These are phyloP conservation scores for Chamaea fasciata DNA, from an alignment of 2,113 vertebrate species.

Conservation along the genomic window DNA sequence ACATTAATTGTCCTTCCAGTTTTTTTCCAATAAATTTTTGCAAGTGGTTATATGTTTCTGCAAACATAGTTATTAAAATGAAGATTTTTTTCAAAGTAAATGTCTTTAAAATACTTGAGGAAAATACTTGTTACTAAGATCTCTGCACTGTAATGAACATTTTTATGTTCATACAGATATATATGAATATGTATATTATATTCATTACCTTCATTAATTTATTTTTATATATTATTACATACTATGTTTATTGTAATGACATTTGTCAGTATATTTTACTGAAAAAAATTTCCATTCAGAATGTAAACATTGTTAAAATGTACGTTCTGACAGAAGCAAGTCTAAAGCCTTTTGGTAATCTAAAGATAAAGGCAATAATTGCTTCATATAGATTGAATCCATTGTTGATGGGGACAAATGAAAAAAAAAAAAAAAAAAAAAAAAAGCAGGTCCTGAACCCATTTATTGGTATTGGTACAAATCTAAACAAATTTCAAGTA, in stretches of 20 bases:
- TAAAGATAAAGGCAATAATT: not conserved
- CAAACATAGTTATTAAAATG: not conserved
- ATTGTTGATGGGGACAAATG: fast-evolving
- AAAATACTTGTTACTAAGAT: not conserved
- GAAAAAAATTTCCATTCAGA: not conserved
- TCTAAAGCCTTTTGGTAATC: not conserved
- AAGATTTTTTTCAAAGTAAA: not conserved
- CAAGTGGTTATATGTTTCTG: not conserved
- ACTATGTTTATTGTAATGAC: not conserved
- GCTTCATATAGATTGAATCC: not conserved
- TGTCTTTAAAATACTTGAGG: not conserved
- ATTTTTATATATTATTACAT: not conserved
- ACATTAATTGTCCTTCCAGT: not conserved
- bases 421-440: not conserved
- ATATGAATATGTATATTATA: not conserved
- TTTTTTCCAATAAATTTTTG: not conserved
- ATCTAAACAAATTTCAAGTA: not conserved
- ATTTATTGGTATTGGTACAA: not conserved
- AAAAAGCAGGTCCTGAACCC: fast-evolving
- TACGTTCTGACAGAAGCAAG: not conserved
- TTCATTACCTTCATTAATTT: not conserved
- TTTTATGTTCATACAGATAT: too few species aligned
- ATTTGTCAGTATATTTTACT: not conserved
- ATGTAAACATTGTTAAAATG: not conserved
- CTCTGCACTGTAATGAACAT: not conserved